Evolutionary conservation across 2,888 invertebrate species (phyloP).

Genomic region (Lepas anatifera): DNA sequence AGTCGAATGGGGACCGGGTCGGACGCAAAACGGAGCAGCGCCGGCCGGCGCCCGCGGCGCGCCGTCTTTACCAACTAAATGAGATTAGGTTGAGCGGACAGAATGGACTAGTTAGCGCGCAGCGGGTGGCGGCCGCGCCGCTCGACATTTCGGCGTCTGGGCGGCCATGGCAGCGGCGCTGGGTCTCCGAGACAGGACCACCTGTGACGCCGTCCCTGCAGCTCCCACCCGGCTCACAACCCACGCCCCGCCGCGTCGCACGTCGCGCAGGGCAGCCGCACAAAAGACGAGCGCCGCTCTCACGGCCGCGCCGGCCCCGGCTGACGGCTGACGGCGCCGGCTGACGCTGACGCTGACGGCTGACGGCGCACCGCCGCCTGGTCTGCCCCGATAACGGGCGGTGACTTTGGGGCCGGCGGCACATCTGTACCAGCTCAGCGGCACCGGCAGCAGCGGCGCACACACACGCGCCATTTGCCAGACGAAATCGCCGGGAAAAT

Average conservation of each 20-base stretch:
- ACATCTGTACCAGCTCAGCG: neutral
- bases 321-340: neutral
- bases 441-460: neutral
- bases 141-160: neutral
- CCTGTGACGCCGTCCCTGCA: no score
- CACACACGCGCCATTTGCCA: neutral
- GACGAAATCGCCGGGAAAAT: neutral
- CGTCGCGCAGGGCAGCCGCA: neutral
- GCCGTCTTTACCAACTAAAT: neutral
- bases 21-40: neutral
- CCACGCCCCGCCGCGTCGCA: neutral
- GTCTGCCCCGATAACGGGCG: neutral
- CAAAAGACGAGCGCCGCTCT: neutral
- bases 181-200: no score
- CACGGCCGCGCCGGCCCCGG: neutral
- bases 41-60: neutral
- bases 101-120: constrained; percentile 11
- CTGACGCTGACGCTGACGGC: neutral
- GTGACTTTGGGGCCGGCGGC: no score
- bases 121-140: neutral
- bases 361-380: neutral
- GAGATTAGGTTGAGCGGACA: constrained; percentile 9
- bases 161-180: no score
- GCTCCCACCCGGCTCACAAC: no score
- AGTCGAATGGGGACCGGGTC: neutral